Conservation (phyloP, 1,140 invertebrate genomes). For the Drosophila mayri region DNA sequence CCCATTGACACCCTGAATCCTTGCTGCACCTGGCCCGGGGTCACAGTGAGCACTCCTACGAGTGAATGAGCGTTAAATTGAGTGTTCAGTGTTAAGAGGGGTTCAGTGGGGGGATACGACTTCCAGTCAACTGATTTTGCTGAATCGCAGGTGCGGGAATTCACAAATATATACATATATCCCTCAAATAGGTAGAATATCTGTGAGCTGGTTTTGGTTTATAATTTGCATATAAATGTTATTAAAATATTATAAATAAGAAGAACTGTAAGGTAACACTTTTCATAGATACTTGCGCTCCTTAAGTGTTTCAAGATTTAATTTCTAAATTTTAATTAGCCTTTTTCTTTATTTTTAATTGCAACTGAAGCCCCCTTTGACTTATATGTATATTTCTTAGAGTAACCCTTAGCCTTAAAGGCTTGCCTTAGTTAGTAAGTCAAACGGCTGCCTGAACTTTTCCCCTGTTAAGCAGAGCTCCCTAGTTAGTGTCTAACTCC, state of each 20-base stretch:
- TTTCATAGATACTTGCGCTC: neutral
- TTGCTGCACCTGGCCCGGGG: constrained; percentile 7
- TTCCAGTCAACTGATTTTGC: constrained; percentile 46
- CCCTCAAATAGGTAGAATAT: too few species aligned
- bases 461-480: constrained; percentile 23
- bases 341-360: neutral
- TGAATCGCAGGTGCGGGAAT: neutral
- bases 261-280: fast-evolving
- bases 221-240: neutral
- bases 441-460: constrained; percentile 15
- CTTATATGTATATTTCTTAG: neutral
- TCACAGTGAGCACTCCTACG: constrained; percentile 31
- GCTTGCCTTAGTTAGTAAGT: constrained; percentile 23
- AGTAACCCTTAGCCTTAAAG: constrained; percentile 7
- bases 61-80: constrained; percentile 45
- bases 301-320: neutral
- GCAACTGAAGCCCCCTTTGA: neutral
- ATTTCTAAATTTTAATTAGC: neutral
- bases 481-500: constrained; percentile 40
- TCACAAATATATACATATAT: neutral
- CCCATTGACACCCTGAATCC: neutral
- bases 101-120: constrained; percentile 18
- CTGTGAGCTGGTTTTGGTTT: too few species aligned
- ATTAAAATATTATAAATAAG: neutral
- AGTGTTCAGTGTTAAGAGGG: constrained; percentile 16